Conservation (phyloP, 2,797 vertebrate species). For the Sylvia borin region DNA sequence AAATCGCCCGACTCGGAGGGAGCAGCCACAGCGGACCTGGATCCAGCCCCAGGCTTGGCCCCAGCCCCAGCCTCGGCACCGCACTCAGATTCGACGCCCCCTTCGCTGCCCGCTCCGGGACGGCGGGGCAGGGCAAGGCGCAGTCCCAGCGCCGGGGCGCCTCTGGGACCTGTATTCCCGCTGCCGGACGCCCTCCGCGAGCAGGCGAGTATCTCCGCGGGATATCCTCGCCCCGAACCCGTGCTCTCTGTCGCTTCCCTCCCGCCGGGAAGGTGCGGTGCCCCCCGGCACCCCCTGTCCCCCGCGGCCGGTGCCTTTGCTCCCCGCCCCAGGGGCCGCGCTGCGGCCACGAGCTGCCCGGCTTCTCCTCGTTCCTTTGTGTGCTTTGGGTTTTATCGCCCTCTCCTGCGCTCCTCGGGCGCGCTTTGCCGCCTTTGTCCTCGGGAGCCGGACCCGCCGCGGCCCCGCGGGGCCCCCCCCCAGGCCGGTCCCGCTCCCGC, state of each 20-base stretch:
- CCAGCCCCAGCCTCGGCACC: no score
- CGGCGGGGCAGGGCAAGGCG: not conserved
- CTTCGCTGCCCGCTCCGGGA: not conserved
- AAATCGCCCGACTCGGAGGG: not conserved
- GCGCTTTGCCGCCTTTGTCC: not conserved
- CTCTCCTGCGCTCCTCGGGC: not conserved
- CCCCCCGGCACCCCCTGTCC: not conserved
- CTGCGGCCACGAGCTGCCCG: not conserved
- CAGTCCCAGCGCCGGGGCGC: not conserved
- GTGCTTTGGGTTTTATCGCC: not conserved
- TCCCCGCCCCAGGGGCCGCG: not conserved
- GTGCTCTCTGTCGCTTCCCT: no score
- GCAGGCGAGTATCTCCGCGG: not conserved
- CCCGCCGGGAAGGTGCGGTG: not conserved
- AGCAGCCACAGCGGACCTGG: not conserved
- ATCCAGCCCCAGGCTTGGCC: no score
- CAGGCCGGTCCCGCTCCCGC: not conserved
- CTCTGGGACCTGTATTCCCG: not conserved
- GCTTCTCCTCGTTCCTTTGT: not conserved
- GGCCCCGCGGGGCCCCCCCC: not conserved
- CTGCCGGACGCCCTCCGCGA: not conserved
- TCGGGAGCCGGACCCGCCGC: not conserved
- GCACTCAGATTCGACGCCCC: not conserved
- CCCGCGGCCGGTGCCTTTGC: no score
- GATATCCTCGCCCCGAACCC: not conserved